phyloP scores from a whole-genome alignment of 2,888 invertebrate genomes.

The Cantharis rufa region DNA sequence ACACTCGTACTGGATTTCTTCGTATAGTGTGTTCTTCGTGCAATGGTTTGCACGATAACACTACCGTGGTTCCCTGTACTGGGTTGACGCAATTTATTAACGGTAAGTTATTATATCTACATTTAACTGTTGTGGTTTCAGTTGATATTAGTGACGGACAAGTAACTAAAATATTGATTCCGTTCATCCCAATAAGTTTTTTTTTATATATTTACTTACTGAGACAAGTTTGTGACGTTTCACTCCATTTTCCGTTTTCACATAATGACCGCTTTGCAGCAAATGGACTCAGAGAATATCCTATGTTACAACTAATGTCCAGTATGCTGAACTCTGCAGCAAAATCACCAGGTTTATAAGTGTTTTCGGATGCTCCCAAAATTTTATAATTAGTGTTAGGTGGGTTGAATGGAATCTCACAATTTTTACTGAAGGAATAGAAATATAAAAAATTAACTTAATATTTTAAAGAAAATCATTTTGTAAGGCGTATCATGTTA shows the following conservation, averaged over 20 bases:
- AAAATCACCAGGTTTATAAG: background rate
- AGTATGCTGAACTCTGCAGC: background rate
- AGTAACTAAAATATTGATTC: background rate
- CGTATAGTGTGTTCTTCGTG: background rate
- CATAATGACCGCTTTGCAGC: background rate
- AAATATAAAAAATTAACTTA: too few species aligned
- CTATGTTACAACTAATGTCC: background rate
- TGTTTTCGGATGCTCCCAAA: background rate
- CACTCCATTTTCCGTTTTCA: background rate
- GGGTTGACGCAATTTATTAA: background rate
- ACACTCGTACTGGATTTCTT: background rate
- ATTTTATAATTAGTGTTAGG: background rate
- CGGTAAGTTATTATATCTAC: background rate
- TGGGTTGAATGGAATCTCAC: background rate
- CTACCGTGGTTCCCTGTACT: background rate
- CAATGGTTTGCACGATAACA: background rate
- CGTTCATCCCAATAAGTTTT: too few species aligned
- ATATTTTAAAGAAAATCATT: too few species aligned
- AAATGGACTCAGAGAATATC: background rate
- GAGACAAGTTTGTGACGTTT: background rate
- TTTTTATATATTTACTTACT: background rate
- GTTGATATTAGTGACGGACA: background rate
- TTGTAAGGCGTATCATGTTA: too few species aligned
- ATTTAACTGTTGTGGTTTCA: background rate
- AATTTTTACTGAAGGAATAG: too few species aligned